phyloP scores from a whole-genome alignment of 2,888 invertebrate genomes.

The Gibbula magus region DNA sequence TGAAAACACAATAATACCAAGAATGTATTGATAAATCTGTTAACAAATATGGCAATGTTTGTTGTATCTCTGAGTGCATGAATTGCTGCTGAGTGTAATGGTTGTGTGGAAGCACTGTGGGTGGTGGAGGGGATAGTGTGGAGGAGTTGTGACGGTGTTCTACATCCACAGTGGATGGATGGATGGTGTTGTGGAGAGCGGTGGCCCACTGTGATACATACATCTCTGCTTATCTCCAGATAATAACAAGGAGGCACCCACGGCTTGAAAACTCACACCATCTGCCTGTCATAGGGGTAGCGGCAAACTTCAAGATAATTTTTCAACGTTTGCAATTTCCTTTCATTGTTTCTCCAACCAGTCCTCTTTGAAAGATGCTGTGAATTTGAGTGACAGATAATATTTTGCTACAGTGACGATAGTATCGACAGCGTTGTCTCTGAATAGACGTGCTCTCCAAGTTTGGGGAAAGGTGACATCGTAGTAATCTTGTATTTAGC shows the following conservation, averaged over 20 bases:
- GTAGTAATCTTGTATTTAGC: slow-evolving; percentile 18
- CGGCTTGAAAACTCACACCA: background rate
- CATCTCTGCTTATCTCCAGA: too few species aligned
- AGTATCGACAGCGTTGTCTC: slow-evolving; percentile 12
- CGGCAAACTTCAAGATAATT: slow-evolving; percentile 13
- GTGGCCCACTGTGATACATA: too few species aligned
- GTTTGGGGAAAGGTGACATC: background rate
- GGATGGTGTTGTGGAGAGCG: too few species aligned
- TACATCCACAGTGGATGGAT: too few species aligned
- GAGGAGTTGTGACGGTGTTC: too few species aligned
- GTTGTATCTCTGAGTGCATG: too few species aligned
- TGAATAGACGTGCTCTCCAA: background rate
- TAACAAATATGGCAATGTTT: too few species aligned
- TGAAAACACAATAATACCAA: too few species aligned
- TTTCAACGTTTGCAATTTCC: slow-evolving; percentile 16
- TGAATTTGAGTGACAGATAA: slow-evolving; percentile 20
- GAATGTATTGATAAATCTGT: too few species aligned
- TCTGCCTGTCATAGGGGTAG: slow-evolving; percentile 16
- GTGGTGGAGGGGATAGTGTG: too few species aligned
- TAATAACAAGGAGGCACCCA: background rate
- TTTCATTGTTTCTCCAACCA: slow-evolving; percentile 4
- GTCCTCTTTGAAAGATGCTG: slow-evolving; percentile 19
- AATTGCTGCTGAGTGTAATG: too few species aligned
- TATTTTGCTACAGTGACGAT: slow-evolving; percentile 17
- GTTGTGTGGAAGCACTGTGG: too few species aligned